A percentile compares a stretch with the other conserved stretches of the same genome.
These are phyloP conservation scores for Aurelia sp. DNA, from an alignment of 30 jellyfish, hydroid and myxozoan species.

Conservation along the genomic window DNA sequence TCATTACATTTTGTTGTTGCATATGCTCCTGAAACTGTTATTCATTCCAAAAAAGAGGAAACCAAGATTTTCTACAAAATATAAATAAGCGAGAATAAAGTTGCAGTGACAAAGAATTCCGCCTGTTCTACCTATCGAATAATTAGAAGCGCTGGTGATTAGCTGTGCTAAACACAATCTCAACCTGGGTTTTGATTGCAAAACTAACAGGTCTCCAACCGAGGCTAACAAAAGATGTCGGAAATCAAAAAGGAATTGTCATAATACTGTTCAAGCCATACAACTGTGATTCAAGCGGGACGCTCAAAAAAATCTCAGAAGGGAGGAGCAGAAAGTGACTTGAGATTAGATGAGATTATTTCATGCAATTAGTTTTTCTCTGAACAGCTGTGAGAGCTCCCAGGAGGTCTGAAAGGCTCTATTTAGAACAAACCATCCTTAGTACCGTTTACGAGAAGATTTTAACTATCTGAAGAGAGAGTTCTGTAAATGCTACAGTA, in stretches of 20 bases:
- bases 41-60: no score
- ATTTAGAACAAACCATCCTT: no score
- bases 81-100: not conserved
- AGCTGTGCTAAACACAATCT: slow-evolving; percentile 55
- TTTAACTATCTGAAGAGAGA: no score
- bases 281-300: slow-evolving; percentile 57
- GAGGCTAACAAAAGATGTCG: slow-evolving; percentile 79
- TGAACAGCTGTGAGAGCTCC: slow-evolving; percentile 53
- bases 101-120: slow-evolving; percentile 30
- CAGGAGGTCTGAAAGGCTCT: slow-evolving; percentile 6
- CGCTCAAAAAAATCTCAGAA: slow-evolving; percentile 40
- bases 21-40: no score
- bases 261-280: slow-evolving; percentile 59
- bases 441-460: no score
- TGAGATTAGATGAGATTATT: slow-evolving; percentile 48
- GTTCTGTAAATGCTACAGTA: no score
- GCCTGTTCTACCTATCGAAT: slow-evolving; percentile 47
- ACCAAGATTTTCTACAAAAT: no score
- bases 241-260: slow-evolving; percentile 50
- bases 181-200: slow-evolving; percentile 55
- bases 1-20: no score
- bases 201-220: slow-evolving; percentile 57
- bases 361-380: slow-evolving; percentile 67
- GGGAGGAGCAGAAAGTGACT: slow-evolving; percentile 62
- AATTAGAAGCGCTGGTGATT: slow-evolving; percentile 42